Percentiles rank a stretch among this genome's conserved stretches.
These are phyloP conservation scores for Omphaloscelis lunosa DNA, from an alignment of 2,888 invertebrate species.

Conservation along the genomic window DNA sequence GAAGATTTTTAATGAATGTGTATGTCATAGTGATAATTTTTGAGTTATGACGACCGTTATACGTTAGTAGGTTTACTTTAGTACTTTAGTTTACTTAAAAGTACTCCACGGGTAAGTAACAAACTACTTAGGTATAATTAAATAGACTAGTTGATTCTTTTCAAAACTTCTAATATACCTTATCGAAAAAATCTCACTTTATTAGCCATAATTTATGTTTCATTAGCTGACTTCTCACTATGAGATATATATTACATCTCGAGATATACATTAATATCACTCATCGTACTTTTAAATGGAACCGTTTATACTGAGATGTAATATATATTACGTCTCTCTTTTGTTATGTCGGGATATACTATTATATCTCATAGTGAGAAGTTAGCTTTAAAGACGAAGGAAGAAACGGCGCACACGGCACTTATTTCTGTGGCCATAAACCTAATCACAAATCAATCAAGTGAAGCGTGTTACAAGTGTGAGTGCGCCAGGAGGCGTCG, in stretches of 20 bases:
- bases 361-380: too few species aligned
- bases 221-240: neutral
- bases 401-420: neutral
- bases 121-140: neutral
- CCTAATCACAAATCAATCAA: constrained; percentile 31
- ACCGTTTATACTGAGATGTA: too few species aligned
- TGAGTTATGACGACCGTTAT: neutral
- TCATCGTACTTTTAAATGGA: too few species aligned
- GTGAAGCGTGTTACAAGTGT: neutral
- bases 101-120: neutral
- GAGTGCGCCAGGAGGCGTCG: neutral
- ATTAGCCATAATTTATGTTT: neutral
- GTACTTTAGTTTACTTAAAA: neutral
- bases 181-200: neutral
- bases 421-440: constrained; percentile 24
- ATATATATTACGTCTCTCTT: too few species aligned
- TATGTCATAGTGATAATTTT: neutral
- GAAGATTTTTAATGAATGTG: neutral
- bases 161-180: neutral
- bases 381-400: neutral
- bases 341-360: too few species aligned
- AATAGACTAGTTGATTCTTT: neutral
- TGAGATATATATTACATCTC: too few species aligned
- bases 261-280: too few species aligned
- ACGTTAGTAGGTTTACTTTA: neutral